phyloP scores from a whole-genome alignment of 2,888 invertebrate species.

The Spatulosminthurus flaviceps region DNA sequence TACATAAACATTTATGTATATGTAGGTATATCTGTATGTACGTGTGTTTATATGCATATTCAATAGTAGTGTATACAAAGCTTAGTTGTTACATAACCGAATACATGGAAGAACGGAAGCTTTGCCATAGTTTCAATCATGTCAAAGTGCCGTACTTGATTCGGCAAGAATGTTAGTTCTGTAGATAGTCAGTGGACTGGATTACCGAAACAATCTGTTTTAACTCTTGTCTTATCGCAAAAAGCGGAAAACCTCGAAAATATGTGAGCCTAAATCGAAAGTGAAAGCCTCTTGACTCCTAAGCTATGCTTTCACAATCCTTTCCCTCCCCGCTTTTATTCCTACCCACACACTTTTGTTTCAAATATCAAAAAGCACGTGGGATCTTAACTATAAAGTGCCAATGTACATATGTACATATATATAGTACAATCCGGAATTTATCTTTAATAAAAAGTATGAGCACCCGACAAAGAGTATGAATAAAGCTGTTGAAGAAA shows the following conservation, averaged over 20 bases:
- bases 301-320: neutral
- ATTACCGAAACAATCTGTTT: conserved; percentile 3
- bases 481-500: no score
- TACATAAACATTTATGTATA: no score
- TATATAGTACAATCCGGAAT: no score
- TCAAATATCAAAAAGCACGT: neutral
- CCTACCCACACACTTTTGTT: conserved; percentile 3
- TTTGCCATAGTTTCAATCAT: conserved; percentile 2
- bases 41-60: conserved; percentile 15
- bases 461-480: no score
- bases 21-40: no score
- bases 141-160: conserved; percentile 18
- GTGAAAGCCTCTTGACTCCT: conserved; percentile 14
- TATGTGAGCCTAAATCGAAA: conserved; percentile 6
- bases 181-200: neutral
- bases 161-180: neutral
- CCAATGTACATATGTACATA: no score
- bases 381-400: neutral
- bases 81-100: neutral
- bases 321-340: neutral
- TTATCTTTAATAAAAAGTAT: no score
- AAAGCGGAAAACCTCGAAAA: conserved; percentile 7
- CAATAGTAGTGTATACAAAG: neutral
- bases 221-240: conserved; percentile 18
- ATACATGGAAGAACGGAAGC: neutral